phyloP scores from a whole-genome alignment of 2,797 vertebrate genomes.

The Onychomys arenicola region DNA sequence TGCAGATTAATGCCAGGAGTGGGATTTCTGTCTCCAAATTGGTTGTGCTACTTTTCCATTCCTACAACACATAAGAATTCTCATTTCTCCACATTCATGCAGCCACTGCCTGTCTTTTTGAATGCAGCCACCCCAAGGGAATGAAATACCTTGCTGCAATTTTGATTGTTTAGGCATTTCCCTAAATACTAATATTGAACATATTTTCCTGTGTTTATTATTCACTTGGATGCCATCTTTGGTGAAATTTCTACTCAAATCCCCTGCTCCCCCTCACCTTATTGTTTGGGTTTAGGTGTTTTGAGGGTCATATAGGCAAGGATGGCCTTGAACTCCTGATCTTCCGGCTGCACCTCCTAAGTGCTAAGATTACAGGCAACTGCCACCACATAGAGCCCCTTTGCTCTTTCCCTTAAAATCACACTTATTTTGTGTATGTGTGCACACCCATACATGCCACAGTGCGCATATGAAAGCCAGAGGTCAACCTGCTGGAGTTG shows the following conservation, averaged over 20 bases:
- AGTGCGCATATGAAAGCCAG: background rate
- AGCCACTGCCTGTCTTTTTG: background rate
- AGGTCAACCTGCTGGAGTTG: background rate
- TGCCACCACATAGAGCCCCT: background rate
- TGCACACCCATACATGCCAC: background rate
- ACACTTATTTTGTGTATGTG: background rate
- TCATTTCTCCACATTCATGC: background rate
- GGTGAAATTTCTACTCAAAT: slow-evolving; percentile 22
- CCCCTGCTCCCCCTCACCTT: background rate
- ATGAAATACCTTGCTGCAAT: background rate
- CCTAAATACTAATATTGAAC: background rate
- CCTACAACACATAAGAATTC: background rate
- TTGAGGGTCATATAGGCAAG: background rate
- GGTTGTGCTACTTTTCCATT: background rate
- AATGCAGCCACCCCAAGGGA: background rate
- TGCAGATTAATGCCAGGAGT: background rate
- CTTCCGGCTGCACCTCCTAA: background rate
- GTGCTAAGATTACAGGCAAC: background rate
- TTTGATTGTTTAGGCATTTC: slow-evolving; percentile 6
- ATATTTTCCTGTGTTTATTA: background rate
- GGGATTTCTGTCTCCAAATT: background rate
- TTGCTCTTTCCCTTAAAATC: background rate
- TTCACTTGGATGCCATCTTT: background rate
- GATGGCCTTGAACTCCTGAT: background rate
- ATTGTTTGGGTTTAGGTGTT: background rate